phyloP scores from a whole-genome alignment of 2,888 invertebrate species.

The Anthoptus insignis region DNA sequence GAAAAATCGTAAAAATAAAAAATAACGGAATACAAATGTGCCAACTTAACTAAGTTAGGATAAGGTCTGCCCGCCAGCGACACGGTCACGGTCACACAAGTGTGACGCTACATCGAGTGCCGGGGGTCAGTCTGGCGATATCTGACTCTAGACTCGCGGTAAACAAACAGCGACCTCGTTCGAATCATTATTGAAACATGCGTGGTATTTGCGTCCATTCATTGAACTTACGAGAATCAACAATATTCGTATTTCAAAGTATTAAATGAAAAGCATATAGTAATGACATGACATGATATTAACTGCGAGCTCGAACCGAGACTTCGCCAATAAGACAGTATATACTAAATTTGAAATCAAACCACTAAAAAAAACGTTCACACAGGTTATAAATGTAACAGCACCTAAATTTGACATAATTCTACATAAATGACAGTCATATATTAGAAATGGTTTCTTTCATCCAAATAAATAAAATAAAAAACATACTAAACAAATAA shows the following conservation, averaged over 20 bases:
- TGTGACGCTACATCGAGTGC: no score
- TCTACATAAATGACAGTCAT: conserved; percentile 24
- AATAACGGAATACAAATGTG: conserved; percentile 46
- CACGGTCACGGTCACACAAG: no score
- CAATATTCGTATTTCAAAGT: not conserved
- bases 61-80: no score
- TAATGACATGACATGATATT: conserved; percentile 11
- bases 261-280: conserved; percentile 3
- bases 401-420: conserved; percentile 42
- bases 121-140: no score
- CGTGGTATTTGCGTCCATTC: not conserved
- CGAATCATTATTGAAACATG: not conserved
- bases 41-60: conserved; percentile 75
- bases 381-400: conserved; percentile 35
- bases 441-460: not conserved
- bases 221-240: not conserved
- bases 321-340: conserved; percentile 26
- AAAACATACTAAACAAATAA: no score
- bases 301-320: conserved; percentile 21
- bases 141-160: not conserved
- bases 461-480: conserved; percentile 7
- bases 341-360: conserved; percentile 23
- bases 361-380: conserved; percentile 51
- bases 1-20: conserved; percentile 50
- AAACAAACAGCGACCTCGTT: no score